Conservation (phyloP, 2,888 invertebrate species). For the Cylindroiulus punctatus region DNA sequence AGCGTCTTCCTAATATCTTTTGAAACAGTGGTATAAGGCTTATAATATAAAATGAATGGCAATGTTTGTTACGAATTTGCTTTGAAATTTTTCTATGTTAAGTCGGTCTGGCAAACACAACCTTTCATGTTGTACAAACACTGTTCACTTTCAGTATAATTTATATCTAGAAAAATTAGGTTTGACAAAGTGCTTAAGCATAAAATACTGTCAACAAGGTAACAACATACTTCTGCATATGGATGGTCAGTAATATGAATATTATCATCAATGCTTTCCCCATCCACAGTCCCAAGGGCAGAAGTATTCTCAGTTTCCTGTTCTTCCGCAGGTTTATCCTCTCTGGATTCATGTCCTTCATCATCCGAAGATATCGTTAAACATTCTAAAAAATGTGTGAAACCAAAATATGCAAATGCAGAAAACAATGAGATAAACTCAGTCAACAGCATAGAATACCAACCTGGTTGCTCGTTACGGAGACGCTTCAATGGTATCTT, state of each 20-base stretch:
- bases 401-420: background rate
- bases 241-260: background rate
- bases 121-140: too few relatives aligned
- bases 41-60: too few relatives aligned
- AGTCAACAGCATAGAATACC: background rate
- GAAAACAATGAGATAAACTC: background rate
- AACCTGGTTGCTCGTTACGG: background rate
- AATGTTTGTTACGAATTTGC: too few relatives aligned
- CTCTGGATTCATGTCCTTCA: constrained; percentile 35
- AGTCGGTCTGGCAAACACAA: too few relatives aligned
- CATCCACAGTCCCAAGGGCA: background rate
- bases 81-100: too few relatives aligned
- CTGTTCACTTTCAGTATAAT: too few relatives aligned
- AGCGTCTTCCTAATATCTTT: too few relatives aligned
- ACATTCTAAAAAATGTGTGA: constrained; percentile 46
- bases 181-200: too few relatives aligned
- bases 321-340: background rate
- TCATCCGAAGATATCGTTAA: constrained; percentile 51
- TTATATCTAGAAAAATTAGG: too few relatives aligned
- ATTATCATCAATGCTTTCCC: background rate
- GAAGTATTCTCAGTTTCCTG: background rate
- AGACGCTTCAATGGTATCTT: background rate
- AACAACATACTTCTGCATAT: background rate
- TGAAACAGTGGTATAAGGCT: too few relatives aligned
- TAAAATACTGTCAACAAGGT: too few relatives aligned